A percentile compares a stretch with the other conserved stretches of the same genome.
Evolutionary conservation across 2,888 invertebrate genomes (phyloP).

Genomic region (Cosmorhoe ocellata): DNA sequence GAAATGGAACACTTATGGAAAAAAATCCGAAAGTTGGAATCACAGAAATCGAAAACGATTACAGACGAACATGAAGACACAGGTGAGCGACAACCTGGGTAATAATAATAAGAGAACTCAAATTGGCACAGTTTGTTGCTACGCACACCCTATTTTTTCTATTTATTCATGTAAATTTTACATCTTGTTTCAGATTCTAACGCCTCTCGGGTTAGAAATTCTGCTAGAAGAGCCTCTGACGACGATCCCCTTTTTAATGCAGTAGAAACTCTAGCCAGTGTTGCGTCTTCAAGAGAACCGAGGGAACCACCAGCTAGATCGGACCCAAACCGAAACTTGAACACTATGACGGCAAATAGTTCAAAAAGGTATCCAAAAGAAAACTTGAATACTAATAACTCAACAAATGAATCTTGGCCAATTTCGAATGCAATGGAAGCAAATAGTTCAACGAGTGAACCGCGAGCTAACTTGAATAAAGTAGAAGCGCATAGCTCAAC

Average conservation of each 20-base stretch:
- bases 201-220: neutral
- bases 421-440: neutral
- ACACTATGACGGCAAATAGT: neutral
- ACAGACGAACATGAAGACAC: neutral
- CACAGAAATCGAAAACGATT: neutral
- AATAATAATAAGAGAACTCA: too few relatives aligned
- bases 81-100: neutral
- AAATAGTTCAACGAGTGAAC: neutral
- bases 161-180: neutral
- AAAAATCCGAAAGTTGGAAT: conserved; percentile 7
- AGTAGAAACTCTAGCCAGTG: neutral
- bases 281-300: neutral
- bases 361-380: neutral
- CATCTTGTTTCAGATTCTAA: conserved; percentile 1
- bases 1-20: conserved; percentile 7
- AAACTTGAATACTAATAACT: neutral
- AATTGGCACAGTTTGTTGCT: too few relatives aligned
- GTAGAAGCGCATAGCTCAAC: too few relatives aligned
- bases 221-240: neutral
- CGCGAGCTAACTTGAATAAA: too few relatives aligned
- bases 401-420: neutral
- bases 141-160: too few relatives aligned
- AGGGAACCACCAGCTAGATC: neutral
- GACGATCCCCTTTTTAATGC: neutral
- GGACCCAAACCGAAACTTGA: neutral